A percentile compares a stretch with the other conserved stretches of the same genome.
phyloP scores from a whole-genome alignment of 2,113 vertebrate genomes.

The Ifrita kowaldi region DNA sequence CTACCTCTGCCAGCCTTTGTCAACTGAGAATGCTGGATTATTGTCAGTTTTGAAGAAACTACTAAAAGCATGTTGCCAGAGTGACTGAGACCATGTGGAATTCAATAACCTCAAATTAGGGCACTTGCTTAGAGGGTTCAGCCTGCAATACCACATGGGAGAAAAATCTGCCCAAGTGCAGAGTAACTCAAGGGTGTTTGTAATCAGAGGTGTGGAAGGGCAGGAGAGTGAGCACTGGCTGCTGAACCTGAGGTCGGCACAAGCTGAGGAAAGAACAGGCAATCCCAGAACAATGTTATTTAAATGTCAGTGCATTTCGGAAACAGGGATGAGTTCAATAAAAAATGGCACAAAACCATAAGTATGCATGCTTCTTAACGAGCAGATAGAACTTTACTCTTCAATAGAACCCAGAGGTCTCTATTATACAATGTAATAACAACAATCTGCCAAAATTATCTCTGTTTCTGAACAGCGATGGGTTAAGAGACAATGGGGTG shows the following conservation, averaged over 20 bases:
- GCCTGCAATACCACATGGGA: background rate
- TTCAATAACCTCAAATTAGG: background rate
- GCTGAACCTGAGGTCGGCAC: background rate
- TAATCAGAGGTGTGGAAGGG: background rate
- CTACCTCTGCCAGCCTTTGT: background rate
- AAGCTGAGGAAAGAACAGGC: background rate
- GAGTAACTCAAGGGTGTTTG: background rate
- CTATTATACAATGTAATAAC: background rate
- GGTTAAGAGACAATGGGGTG: background rate
- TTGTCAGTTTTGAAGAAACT: background rate
- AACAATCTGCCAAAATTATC: background rate
- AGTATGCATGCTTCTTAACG: background rate
- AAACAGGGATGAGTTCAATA: background rate
- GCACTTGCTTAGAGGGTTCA: background rate
- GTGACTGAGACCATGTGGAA: background rate
- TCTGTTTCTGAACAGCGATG: background rate
- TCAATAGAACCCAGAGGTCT: background rate
- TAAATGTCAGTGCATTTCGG: background rate
- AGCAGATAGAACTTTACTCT: background rate
- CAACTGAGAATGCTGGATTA: background rate
- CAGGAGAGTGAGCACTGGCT: background rate
- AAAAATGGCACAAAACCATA: background rate
- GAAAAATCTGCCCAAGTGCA: background rate
- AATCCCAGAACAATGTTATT: background rate
- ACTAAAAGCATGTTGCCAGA: background rate